Evolutionary conservation across 2,113 vertebrate genomes (phyloP), one percentile per base, ranked within the genome.

Genomic region (Eudyptes chrysolophus): DNA sequence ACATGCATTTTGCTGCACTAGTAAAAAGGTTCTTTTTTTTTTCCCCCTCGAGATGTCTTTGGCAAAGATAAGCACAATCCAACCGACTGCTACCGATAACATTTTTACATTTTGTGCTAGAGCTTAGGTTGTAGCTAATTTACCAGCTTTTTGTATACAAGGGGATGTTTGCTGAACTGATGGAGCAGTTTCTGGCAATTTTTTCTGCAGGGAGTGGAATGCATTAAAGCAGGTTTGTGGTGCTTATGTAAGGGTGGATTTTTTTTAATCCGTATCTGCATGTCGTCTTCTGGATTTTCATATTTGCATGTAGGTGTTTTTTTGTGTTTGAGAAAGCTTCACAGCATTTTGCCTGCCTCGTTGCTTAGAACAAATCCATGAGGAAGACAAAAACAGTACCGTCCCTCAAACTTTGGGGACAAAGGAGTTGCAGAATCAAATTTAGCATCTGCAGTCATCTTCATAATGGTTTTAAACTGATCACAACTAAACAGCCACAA

Each of bases 261-360:
- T 75, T 71, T 65, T 81, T 83, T 32, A 60, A 54, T 90, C 40
- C 49, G 64, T 78, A 81, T 78, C 91, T 90, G 62, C 55, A 9
- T 79, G 44, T 87, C 27, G 2, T 84, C 69, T 69, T 62, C 65
- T 84, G 46, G 16, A 48, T 93, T 94, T 93, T 94, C 15, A 0
- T 81, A 64, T 87, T 87, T 93, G 84, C 69, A 19, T n/a, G 12
- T 13, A 10, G 46, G 25, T 11, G 1, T 3, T 27, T 62, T 60
- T 61, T 19, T 14, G 7, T 79, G 40, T 44, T 90, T 82, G 40
- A 38, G 57, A 76, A 92, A 87, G 46, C 34, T 48, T 9, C 1
- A 3, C 0, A 0, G 70, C 15, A 0, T 77, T 94, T 90, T 66
- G 58, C 52, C 42, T 70, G 7, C 68, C 74, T 88, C 1, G 0